phyloP scores from a whole-genome alignment of 1,140 invertebrate species.

The Campoletis sonorensis region DNA sequence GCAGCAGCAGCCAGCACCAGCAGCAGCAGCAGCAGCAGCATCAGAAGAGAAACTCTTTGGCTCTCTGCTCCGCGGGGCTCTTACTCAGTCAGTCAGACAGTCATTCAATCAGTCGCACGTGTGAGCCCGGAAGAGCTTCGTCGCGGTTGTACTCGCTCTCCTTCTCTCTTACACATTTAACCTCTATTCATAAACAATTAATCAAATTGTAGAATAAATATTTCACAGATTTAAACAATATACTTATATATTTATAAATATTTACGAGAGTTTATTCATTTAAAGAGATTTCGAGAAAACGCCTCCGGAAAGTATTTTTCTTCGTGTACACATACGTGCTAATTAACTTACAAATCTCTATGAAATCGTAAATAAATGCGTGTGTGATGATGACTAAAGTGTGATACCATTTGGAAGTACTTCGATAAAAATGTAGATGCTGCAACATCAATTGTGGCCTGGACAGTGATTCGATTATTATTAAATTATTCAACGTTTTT shows the following conservation, averaged over 20 bases:
- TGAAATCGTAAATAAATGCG: too few relatives aligned
- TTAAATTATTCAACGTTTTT: neutral
- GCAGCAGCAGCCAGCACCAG: constrained; percentile 29
- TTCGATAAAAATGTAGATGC: too few relatives aligned
- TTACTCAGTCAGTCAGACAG: constrained; percentile 63
- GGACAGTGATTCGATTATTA: neutral
- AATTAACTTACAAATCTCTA: too few relatives aligned
- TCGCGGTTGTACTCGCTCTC: constrained; percentile 31
- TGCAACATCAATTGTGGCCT: too few relatives aligned
- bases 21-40: constrained; percentile 43
- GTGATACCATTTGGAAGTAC: neutral
- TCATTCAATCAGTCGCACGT: constrained; percentile 56
- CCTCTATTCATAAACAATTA: neutral
- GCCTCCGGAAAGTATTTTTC: neutral
- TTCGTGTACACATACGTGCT: too few relatives aligned
- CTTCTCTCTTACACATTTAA: constrained; percentile 16
- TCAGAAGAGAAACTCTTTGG: constrained; percentile 61
- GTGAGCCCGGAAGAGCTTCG: constrained; percentile 48
- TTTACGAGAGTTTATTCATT: too few relatives aligned
- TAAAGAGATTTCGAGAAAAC: too few relatives aligned
- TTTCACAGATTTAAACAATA: too few relatives aligned
- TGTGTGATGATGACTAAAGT: neutral
- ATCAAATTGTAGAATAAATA: neutral
- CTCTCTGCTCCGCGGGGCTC: constrained; percentile 47
- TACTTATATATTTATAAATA: too few relatives aligned